Conservation (phyloP, 2,113 vertebrate species). For the Ageneiosus marmoratus region DNA sequence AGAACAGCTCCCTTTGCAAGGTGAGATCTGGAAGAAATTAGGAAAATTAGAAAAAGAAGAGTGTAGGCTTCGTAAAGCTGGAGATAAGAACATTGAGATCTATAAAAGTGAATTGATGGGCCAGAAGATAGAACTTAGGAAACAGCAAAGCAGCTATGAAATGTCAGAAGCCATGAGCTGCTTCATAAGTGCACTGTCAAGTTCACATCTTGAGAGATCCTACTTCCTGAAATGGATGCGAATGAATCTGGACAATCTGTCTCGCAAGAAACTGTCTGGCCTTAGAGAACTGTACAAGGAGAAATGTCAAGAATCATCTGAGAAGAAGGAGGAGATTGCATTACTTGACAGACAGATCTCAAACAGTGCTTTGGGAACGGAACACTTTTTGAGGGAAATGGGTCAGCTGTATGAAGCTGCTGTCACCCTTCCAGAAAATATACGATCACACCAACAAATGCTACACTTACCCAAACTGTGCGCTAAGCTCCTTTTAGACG, state of each 20-base stretch:
- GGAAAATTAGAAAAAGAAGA: conserved; percentile 66
- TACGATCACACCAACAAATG: conserved; percentile 43
- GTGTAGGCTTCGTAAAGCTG: conserved; percentile 57
- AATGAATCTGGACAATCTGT: conserved; percentile 64
- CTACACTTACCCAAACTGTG: conserved; percentile 61
- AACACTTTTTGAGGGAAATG: conserved; percentile 81
- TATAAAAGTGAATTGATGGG: conserved; percentile 60
- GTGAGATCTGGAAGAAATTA: conserved; percentile 62
- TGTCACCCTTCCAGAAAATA: conserved; percentile 45
- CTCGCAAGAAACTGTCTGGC: conserved; percentile 40
- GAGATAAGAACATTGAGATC: conserved; percentile 47
- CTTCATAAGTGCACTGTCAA: conserved; percentile 60
- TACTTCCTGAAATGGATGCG: conserved; percentile 71
- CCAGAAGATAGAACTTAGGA: conserved; percentile 47
- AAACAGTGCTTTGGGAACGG: conserved; percentile 71
- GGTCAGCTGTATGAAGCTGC: conserved; percentile 80
- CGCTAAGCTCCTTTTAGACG: conserved; percentile 71
- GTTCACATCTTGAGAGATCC: conserved; percentile 47
- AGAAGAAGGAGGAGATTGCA: conserved; percentile 59
- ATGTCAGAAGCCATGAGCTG: conserved; percentile 58
- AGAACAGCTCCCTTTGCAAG: conserved; percentile 61
- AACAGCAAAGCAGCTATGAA: conserved; percentile 43
- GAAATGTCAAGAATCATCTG: conserved; percentile 39
- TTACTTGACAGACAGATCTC: conserved; percentile 63
- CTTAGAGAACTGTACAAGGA: conserved; percentile 60